Base-by-base conservation (phyloP, 2,113 vertebrate genomes). In the Prinia subflava region DNA sequence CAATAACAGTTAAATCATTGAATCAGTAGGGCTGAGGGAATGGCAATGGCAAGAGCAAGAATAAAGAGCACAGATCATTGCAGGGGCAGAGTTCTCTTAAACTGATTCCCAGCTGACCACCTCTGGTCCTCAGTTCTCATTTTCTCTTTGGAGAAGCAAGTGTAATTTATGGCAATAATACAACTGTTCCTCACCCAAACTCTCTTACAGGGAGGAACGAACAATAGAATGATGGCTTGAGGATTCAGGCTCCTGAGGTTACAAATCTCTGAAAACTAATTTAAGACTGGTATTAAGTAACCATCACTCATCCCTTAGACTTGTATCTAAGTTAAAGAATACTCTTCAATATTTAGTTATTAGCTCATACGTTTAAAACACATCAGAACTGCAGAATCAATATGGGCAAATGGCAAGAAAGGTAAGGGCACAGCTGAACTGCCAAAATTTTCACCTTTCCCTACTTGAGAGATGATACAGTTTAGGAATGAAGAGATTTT, bases 1-100 rank as follows among this genome's bases (percentile, higher is more conserved):
- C 4, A 41, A 13, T 24, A 68, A 39, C 5, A 1, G 5, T n/a
- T n/a, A n/a, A n/a, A n/a, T n/a, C n/a, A n/a, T 39, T 10, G 1
- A 44, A 63, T 39, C 13, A 37, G 35, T 42, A 59, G 28, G 22
- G 69, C 46, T 28, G 25, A 35, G 15, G 11, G 5, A 77, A 62
- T 62, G 55, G n/a, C n/a, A n/a, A n/a, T n/a, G n/a, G 9, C 44
- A 67, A 63, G 23, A 30, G 16, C 31, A 67, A 57, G 60, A 82
- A 27, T 42, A 59, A 83, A 57, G 30, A 73, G 8, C 57, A 31
- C 4, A 60, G 28, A 68, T 14, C 33, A 52, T 19, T 44, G 33
- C 9, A 80, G 15, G n/a, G 10, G 11, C 9, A 41, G 24, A 24
- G 4, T 8, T 70, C 20, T 64, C 44, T 70, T 70, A n/a, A 78